Percentiles rank a stretch among this genome's conserved stretches.
Evolutionary conservation across 2,797 vertebrate species (phyloP).

Genomic region (Taeniopygia guttata): DNA sequence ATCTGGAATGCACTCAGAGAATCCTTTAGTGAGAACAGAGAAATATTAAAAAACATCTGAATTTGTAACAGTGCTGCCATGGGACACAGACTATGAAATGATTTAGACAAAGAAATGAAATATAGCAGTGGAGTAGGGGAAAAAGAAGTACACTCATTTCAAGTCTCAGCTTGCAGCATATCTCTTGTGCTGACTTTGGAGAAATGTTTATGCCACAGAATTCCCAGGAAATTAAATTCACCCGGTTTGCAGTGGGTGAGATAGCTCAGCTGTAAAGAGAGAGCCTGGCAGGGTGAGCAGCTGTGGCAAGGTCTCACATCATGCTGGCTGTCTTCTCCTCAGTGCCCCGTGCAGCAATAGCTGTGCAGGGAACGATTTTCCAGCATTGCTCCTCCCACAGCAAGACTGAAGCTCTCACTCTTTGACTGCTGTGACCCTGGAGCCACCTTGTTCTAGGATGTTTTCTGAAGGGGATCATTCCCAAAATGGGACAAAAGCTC

Average conservation of each 20-base stretch:
- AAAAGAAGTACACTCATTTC: background rate
- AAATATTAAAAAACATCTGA: background rate
- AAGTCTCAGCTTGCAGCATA: background rate
- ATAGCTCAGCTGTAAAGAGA: background rate
- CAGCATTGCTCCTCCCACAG: background rate
- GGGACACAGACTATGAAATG: background rate
- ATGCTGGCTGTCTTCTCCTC: background rate
- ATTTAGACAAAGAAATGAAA: background rate
- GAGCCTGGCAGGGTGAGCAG: background rate
- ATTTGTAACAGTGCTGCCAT: constrained; percentile 12
- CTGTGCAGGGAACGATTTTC: background rate
- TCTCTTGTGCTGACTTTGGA: background rate
- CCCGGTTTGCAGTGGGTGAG: background rate
- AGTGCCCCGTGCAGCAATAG: accelerated
- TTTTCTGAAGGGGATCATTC: background rate
- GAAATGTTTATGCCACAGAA: background rate
- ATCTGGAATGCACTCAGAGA: constrained; percentile 51
- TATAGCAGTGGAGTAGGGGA: background rate
- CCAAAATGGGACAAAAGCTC: background rate
- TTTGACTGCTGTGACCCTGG: background rate
- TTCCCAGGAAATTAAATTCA: background rate
- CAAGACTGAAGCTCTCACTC: background rate
- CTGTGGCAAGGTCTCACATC: background rate
- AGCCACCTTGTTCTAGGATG: accelerated
- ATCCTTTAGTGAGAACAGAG: constrained; percentile 52